A percentile compares a stretch with the other conserved stretches of the same genome.
Evolutionary conservation across 2,113 vertebrate genomes (phyloP).

Genomic region (Prionailurus bengalensis): DNA sequence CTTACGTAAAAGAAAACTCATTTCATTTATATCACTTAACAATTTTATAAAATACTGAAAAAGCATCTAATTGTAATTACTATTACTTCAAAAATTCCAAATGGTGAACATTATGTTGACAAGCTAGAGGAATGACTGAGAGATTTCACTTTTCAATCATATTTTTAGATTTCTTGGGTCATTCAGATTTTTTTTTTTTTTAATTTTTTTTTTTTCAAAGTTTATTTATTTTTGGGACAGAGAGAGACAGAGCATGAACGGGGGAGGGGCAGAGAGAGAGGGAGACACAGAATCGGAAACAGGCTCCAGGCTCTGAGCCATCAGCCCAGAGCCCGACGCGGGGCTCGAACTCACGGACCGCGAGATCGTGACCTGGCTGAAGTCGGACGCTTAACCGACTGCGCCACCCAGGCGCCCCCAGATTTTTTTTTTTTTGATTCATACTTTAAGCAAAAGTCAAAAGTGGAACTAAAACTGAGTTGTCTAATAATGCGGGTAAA

Average conservation of each 20-base stretch:
- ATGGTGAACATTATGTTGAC: neutral
- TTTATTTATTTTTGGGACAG: too few species aligned
- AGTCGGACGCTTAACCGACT: too few species aligned
- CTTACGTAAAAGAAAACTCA: neutral
- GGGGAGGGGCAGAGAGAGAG: too few species aligned
- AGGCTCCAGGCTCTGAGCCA: too few species aligned
- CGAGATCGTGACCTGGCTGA: too few species aligned
- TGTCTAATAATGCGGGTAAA: neutral
- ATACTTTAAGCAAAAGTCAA: neutral
- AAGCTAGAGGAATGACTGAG: neutral
- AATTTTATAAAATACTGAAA: neutral
- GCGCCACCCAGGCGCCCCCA: too few species aligned
- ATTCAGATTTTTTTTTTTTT: neutral
- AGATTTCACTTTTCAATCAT: neutral
- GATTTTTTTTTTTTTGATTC: neutral
- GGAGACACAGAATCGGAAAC: too few species aligned
- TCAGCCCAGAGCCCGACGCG: too few species aligned
- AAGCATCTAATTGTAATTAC: neutral
- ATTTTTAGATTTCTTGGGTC: neutral
- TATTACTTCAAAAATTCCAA: neutral
- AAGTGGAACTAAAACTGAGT: neutral
- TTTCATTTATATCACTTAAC: neutral
- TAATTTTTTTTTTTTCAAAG: too few species aligned
- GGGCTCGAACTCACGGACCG: too few species aligned
- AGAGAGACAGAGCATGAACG: too few species aligned